phyloP scores from a whole-genome alignment of 2,113 vertebrate species.

The Callochromis pleurospilus region DNA sequence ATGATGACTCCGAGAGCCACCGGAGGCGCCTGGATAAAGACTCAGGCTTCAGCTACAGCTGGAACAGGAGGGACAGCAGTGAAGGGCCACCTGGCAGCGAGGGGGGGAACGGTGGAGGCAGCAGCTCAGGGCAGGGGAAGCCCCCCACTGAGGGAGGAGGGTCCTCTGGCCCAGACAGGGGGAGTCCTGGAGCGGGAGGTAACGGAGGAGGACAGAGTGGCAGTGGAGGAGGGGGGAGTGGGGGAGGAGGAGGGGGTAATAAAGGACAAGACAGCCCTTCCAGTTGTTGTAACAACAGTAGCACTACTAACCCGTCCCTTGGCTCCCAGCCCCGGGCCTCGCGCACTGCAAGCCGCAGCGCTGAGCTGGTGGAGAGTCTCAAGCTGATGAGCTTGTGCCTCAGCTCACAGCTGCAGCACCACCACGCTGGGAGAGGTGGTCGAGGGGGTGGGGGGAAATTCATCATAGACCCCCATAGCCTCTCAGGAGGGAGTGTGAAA shows the following conservation, averaged over 20 bases:
- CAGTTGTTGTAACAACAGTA: conserved; percentile 67
- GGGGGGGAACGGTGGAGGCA: conserved; percentile 75
- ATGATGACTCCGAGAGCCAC: conserved; percentile 91
- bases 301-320: conserved; percentile 66
- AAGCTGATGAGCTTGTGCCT: conserved; percentile 92
- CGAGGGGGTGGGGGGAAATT: conserved; percentile 54
- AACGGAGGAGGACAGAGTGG: conserved; percentile 71
- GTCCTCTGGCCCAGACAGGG: conserved; percentile 68
- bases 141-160: conserved; percentile 74
- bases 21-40: conserved; percentile 88
- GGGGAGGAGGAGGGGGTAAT: conserved; percentile 65
- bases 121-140: conserved; percentile 75
- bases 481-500: conserved; percentile 76
- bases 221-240: conserved; percentile 65
- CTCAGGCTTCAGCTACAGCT: conserved; percentile 81
- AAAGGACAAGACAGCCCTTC: conserved; percentile 79
- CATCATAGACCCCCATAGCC: conserved; percentile 80
- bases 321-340: conserved; percentile 61
- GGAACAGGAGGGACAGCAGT: conserved; percentile 90
- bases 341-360: conserved; percentile 68
- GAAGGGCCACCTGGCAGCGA: conserved; percentile 89
- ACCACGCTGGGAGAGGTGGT: conserved; percentile 14
- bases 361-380: conserved; percentile 88
- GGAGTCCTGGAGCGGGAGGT: conserved; percentile 73
- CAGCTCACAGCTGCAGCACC: conserved; percentile 81